Base-by-base conservation (phyloP, 2,797 vertebrate species). In the Gallirallus australis region DNA sequence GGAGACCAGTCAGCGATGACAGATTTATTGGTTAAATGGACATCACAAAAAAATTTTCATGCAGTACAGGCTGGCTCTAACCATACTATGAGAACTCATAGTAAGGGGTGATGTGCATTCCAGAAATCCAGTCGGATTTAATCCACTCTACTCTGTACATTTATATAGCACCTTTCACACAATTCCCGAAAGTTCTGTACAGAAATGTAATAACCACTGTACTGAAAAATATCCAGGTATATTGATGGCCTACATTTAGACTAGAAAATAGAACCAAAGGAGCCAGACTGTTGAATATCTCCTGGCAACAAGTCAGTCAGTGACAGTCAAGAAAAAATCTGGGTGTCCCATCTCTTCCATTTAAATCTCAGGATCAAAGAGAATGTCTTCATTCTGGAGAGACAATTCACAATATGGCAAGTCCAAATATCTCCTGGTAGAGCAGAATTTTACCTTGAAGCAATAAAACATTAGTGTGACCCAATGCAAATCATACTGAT, bases 21-120 rank as follows among this genome's bases (percentile, higher is more conserved):
- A 98, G 98, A 98, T 98, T 98, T 98, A 98, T 98, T 98, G 97
- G 97, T 97, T 97, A 98, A 98, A 97, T 97, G 98, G 97, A 98
- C 98, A 98, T 98, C 98, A 90, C 97, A 96, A 95, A 97, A 92
- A 97, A 90, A 90, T 75, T 64, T 96, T 96, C 96, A 93, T 92
- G 95, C 93, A 94, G 71, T 94, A 95, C 94, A 92, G 95, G 64
- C 93, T 96, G 95, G 87, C 96, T 97, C 89, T 96, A 97, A 97
- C 89, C 93, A 94, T 94, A 96, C 69, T 96, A 57, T 86, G 88
- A 96, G 96, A 94, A 91, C 85, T 97, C 94, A 91, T 86, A 95
- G 94, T 85, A 96, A 96, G 60, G 82, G 89, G 71, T 95, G 88
- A 97, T 90, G 85, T 89, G 91, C 82, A 94, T 94, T 97, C 96